These are phyloP conservation scores for Peromyscus californicus DNA, from an alignment of 2,113 vertebrate genomes.

Conservation along the genomic window DNA sequence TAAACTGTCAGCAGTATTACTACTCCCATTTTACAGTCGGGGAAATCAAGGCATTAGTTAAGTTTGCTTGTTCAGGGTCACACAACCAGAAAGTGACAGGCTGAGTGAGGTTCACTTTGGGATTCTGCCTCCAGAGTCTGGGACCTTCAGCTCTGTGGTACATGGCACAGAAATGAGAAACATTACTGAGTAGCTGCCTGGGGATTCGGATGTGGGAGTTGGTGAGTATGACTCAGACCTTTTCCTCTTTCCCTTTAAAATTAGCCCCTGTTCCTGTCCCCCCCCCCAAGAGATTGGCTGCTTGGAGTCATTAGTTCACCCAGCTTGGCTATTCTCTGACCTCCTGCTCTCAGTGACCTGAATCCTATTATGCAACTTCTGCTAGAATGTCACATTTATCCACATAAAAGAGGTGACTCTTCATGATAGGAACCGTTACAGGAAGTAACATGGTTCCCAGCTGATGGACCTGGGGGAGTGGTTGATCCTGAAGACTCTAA, in stretches of 20 bases:
- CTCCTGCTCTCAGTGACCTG: background rate
- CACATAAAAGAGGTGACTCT: background rate
- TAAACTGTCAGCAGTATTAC: too few relatives aligned
- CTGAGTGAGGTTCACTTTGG: background rate
- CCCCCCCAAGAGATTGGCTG: background rate
- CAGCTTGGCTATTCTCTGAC: background rate
- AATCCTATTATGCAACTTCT: background rate
- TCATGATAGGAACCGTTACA: background rate
- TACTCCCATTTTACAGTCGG: background rate
- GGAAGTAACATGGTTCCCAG: background rate
- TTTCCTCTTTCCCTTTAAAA: background rate
- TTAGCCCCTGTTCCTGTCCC: background rate
- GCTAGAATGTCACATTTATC: background rate
- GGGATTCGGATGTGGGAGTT: too few relatives aligned
- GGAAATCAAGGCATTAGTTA: background rate
- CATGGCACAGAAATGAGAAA: background rate
- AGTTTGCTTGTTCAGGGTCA: background rate
- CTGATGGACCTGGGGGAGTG: background rate
- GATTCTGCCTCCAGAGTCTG: background rate
- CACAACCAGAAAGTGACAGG: background rate
- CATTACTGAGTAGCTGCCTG: background rate
- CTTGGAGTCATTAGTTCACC: background rate
- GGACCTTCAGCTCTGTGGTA: background rate
- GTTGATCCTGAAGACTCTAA: too few relatives aligned
- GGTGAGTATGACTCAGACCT: background rate